A percentile compares a stretch with the other conserved stretches of the same genome.
phyloP scores from a whole-genome alignment of 2,797 vertebrate genomes.

The Alca torda region DNA sequence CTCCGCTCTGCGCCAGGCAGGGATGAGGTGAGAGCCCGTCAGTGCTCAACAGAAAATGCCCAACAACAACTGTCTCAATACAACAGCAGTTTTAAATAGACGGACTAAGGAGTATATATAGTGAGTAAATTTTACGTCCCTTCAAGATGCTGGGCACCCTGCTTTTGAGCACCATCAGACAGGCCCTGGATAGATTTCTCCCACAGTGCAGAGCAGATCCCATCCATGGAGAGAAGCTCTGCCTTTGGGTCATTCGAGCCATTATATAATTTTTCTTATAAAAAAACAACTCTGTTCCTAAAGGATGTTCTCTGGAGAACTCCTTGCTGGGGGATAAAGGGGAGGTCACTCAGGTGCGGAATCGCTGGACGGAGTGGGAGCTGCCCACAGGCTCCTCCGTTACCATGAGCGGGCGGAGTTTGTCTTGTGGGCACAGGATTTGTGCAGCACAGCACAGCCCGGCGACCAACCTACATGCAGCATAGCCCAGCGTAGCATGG shows the following conservation, averaged over 20 bases:
- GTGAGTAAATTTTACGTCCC: background rate
- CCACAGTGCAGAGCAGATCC: background rate
- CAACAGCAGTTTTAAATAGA: background rate
- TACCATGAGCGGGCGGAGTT: background rate
- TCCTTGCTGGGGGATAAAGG: background rate
- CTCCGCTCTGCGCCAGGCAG: background rate
- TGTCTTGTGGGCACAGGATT: background rate
- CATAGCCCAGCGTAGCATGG: background rate
- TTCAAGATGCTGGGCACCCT: background rate
- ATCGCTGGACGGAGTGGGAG: accelerated
- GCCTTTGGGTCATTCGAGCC: background rate
- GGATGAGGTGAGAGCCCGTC: background rate
- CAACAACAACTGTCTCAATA: background rate
- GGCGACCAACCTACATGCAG: background rate
- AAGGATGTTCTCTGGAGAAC: background rate
- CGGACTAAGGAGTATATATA: background rate
- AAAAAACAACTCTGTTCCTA: background rate
- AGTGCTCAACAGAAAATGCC: background rate
- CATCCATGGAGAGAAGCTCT: background rate
- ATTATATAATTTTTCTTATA: background rate
- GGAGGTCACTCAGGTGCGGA: background rate
- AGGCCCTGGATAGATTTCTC: background rate
- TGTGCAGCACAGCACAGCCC: background rate
- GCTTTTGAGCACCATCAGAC: background rate
- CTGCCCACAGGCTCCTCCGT: background rate